Base-by-base conservation (phyloP, 2,888 invertebrate species). In the Heliconius cydno region DNA sequence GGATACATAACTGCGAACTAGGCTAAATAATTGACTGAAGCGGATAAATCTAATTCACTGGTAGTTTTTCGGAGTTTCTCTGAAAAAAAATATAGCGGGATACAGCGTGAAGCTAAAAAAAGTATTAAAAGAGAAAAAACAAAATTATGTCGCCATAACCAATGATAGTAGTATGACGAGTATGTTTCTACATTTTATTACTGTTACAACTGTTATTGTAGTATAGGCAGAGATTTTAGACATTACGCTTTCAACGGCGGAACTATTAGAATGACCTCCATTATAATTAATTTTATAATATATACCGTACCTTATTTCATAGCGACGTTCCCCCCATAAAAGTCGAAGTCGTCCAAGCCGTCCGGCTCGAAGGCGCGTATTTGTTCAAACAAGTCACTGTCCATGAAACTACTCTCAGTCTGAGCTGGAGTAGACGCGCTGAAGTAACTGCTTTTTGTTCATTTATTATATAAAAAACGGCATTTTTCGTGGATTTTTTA, bases 351-450 rank as follows among this genome's bases (percentile, higher is more conserved):
- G 19, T 94, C 94, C 4, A 94, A 86, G 0, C 90, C 90, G 15
- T 94, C 94, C 0, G 94, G 91, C 65, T 93, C 93, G 84, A 94
- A 94, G 0, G 92, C 91, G 0, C 94, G 88, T 12, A 94, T 94
- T 82, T 94, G 93, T 81, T 94, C 94, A 74, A 93, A 92, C n/a
- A 94, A 84, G 63, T 94, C 94, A 84, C 91, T 93, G 82, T 94
- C 94, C 92, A 94, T 94, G 79, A 92, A 91, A 30, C 90, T 91
- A 80, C 84, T 86, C 68, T 93, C 93, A 2, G 88, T 89, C 63
- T 91, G 90, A 0, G 92, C 92, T 0, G 94, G 93, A 13, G 94
- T 94, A 0, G 90, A 85, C 15, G 92, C 91, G 81, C 92, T 90
- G 87, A 93, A 90, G 90, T 92, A 93, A 87, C 93, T 94, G 90